Conservation (phyloP, 2,113 vertebrate species). For the Eulacestoma nigropectus region DNA sequence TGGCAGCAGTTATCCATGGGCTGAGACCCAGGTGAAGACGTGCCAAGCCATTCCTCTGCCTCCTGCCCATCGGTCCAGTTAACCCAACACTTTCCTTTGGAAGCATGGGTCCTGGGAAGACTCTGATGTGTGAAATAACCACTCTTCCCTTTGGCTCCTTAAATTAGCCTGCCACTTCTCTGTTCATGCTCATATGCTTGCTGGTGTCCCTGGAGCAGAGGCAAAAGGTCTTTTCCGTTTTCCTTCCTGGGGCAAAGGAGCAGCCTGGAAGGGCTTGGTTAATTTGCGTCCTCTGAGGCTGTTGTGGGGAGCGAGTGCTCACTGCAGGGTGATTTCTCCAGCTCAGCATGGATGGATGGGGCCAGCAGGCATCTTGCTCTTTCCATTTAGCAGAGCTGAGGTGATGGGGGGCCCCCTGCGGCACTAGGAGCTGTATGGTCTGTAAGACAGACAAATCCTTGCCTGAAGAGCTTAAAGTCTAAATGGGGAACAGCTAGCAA, state of each 20-base stretch:
- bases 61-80: not conserved
- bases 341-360: not conserved
- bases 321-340: not conserved
- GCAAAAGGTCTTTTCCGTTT: not conserved
- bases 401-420: not conserved
- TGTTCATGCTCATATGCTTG: not conserved
- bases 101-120: not conserved
- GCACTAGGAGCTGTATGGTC: not conserved
- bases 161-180: not conserved
- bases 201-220: not conserved
- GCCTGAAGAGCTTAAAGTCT: constrained; percentile 45
- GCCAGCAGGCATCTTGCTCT: constrained; percentile 27
- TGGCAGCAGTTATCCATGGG: not conserved
- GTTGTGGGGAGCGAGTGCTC: not conserved
- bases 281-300: not conserved
- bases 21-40: not conserved
- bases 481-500: not conserved
- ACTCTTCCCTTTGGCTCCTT: not conserved
- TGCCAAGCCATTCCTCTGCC: not conserved
- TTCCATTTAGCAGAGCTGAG: constrained; percentile 4
- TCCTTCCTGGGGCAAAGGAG: not conserved
- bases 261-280: not conserved
- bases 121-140: not conserved
- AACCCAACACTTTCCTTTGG: not conserved
- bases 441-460: constrained; percentile 28